Evolutionary conservation across 2,888 invertebrate genomes (phyloP), one percentile per base, ranked within the genome.

Genomic region (Andrena bicolor): DNA sequence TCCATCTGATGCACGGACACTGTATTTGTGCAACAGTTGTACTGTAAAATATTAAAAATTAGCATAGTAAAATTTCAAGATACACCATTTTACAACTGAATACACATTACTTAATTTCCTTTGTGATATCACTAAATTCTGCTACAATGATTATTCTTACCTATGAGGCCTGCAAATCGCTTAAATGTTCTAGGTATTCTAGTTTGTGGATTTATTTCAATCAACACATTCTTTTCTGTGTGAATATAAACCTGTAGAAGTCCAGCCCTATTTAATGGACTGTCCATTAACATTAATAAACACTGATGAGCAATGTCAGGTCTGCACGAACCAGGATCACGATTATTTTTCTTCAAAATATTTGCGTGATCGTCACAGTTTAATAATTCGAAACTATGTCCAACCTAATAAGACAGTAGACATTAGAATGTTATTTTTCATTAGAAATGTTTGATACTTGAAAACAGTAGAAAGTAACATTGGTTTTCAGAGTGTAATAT

Each of bases 261-360:
- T 0, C 99, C 99, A 61, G 99, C 99, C 90, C 99, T 95, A 94
- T 99, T 99, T 58, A 99, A 94, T 0, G 99, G 99, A 82, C 99
- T 99, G 93, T 99, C 99, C 95, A 99, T 96, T 65, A 99, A 95
- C 99, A 99, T 99, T 0, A 99, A 95, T 20, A 99, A 95, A 93
- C 99, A 99, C 94, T 99, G 99, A 94, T 99, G 99, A 0, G 98
- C 96, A 82, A 99, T 99, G 92, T 99, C 99, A 0, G 99, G 99
- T 41, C 99, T 95, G 91, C 98, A 98, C 2, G 97, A 96, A 0
- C 98, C 97, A 0, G 97, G 97, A 90, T 99, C 98, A 79, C 98
- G 95, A 88, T 97, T 97, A 93, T 97, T 97, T 93, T 97, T 99
- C 87, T 97, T 96, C 87, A 99, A 95, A 82, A 98, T 97, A 86